A percentile compares a stretch with the other conserved stretches of the same genome.
Evolutionary conservation across 2,113 vertebrate species (phyloP).

Genomic region (Castor canadensis): DNA sequence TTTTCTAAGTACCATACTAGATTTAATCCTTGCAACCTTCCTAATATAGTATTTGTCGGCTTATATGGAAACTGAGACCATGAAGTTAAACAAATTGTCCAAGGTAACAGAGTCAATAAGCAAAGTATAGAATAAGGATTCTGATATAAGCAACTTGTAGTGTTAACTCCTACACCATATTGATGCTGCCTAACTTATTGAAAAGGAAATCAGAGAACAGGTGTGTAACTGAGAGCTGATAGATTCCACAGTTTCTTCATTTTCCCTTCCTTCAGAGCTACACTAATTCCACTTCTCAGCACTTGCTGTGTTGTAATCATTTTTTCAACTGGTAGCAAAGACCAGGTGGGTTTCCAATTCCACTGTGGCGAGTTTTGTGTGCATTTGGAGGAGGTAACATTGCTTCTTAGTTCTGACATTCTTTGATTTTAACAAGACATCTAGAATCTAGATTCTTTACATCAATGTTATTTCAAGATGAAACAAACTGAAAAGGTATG

Average conservation of each 20-base stretch:
- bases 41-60: not conserved
- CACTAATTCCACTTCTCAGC: not conserved
- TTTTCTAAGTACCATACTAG: not conserved
- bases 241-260: not conserved
- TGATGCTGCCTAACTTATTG: not conserved
- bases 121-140: not conserved
- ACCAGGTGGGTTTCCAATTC: not conserved
- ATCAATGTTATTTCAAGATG: not conserved
- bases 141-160: not conserved
- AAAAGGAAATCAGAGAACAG: not conserved
- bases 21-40: constrained; percentile 25
- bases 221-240: not conserved
- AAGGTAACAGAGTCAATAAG: not conserved
- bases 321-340: constrained; percentile 26
- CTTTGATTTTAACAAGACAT: not conserved
- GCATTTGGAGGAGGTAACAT: not conserved
- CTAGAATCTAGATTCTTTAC: not conserved
- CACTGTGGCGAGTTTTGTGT: not conserved
- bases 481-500: not conserved
- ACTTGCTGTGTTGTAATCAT: not conserved
- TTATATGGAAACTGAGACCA: not conserved
- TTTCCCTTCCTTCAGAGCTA: not conserved
- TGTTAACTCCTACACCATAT: not conserved
- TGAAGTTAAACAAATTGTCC: not conserved
- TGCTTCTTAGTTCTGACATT: not conserved